phyloP scores from a whole-genome alignment of 2,113 vertebrate genomes.

The Aphyosemion australe region DNA sequence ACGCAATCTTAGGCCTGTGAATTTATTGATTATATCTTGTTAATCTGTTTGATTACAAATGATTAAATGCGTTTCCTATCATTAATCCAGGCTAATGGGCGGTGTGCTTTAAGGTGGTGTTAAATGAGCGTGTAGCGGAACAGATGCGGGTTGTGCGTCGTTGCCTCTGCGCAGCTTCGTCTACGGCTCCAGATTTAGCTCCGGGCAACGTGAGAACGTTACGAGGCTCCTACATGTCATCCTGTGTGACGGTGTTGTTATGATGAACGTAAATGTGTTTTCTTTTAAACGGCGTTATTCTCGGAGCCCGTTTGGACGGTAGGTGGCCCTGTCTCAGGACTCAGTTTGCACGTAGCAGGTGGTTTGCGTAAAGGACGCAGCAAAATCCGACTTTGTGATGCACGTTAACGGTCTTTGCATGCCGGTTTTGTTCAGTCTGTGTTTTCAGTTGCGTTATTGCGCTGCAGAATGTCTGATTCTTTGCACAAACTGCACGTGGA shows the following conservation, averaged over 20 bases:
- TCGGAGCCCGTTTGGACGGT: constrained; percentile 1
- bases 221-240: constrained; percentile 24
- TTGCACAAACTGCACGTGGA: not conserved
- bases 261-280: constrained; percentile 13
- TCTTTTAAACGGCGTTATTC: not conserved
- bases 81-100: not conserved
- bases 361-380: constrained; percentile 62
- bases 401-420: not conserved
- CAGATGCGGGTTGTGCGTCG: constrained; percentile 16
- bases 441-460: constrained; percentile 9
- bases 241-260: constrained; percentile 15
- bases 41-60: not conserved
- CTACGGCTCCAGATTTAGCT: constrained; percentile 70
- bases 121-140: not conserved
- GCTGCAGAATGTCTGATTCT: constrained; percentile 9
- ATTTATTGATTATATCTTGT: not conserved
- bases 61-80: not conserved
- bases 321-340: constrained; percentile 1
- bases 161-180: constrained; percentile 21
- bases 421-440: constrained; percentile 62
- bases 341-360: constrained; percentile 35
- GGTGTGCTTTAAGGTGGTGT: not conserved
- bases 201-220: constrained; percentile 33
- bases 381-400: constrained; percentile 28
- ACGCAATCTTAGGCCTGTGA: constrained; percentile 57